Percentiles rank a stretch among this genome's conserved stretches.
Conservation (phyloP, 2,888 invertebrate genomes). For the Nomada goodeniana region DNA sequence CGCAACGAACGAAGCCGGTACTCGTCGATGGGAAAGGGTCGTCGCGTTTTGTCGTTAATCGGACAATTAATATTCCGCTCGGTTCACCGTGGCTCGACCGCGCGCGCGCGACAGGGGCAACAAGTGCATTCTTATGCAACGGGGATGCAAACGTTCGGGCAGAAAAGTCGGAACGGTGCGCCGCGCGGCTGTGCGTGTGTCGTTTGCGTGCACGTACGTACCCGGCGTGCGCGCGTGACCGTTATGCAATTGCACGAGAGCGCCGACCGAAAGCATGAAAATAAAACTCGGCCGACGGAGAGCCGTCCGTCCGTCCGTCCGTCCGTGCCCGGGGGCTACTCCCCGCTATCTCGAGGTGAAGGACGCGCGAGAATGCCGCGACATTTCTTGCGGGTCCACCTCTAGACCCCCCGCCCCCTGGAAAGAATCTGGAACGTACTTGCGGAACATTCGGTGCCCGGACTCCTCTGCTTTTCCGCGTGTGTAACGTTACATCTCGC, state of each 20-base stretch:
- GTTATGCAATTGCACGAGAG: slow-evolving; percentile 75
- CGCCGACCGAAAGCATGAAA: slow-evolving; percentile 73
- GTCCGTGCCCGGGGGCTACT: slow-evolving; percentile 22
- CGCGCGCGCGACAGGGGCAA: not conserved
- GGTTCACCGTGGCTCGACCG: not conserved
- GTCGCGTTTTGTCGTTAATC: not conserved
- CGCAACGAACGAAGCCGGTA: not conserved
- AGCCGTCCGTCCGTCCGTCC: slow-evolving; percentile 5
- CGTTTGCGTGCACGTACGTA: slow-evolving; percentile 25
- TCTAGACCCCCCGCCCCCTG: slow-evolving; percentile 12
- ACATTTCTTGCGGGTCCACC: slow-evolving; percentile 45
- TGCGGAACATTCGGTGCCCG: slow-evolving; percentile 12
- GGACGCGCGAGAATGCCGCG: slow-evolving; percentile 70
- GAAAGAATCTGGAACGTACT: slow-evolving; percentile 45
- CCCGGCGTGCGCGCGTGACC: slow-evolving; percentile 67
- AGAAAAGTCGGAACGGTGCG: slow-evolving; percentile 40
- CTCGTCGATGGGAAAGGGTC: not conserved
- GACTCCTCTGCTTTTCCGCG: not conserved
- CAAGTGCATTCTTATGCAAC: slow-evolving; percentile 61
- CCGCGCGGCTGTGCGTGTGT: slow-evolving; percentile 18
- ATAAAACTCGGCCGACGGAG: slow-evolving; percentile 64
- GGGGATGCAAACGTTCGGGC: slow-evolving; percentile 33
- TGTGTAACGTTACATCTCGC: not conserved
- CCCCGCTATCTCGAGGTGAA: slow-evolving; percentile 69
- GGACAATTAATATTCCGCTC: slow-evolving; percentile 8